These are phyloP conservation scores for Athene cunicularia DNA, from an alignment of 2,113 vertebrate genomes.

Conservation along the genomic window DNA sequence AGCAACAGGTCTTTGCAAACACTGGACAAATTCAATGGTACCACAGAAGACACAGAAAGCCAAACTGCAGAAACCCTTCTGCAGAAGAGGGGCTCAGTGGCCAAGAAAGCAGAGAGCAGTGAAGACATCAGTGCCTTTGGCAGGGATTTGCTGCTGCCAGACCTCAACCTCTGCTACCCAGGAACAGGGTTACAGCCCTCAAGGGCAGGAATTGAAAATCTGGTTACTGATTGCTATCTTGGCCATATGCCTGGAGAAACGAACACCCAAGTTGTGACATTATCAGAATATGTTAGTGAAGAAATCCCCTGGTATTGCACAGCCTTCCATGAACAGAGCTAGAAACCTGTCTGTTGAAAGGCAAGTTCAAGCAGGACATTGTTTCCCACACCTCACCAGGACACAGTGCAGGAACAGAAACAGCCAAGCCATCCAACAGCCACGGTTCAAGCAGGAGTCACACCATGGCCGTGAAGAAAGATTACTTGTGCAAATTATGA, in stretches of 20 bases:
- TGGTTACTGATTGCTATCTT: neutral
- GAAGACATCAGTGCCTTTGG: neutral
- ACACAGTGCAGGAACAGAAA: neutral
- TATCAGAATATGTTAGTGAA: accelerated
- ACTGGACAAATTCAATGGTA: neutral
- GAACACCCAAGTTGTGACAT: neutral
- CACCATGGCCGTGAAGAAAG: accelerated
- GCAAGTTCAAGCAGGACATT: neutral
- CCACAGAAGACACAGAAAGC: neutral
- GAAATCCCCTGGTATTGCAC: neutral
- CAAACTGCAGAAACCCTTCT: neutral
- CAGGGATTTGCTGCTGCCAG: neutral
- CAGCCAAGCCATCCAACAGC: neutral
- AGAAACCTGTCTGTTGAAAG: neutral
- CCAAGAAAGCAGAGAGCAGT: neutral
- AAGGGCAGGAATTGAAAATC: neutral
- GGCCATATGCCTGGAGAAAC: neutral
- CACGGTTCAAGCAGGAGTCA: neutral
- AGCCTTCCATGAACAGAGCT: neutral
- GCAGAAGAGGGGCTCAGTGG: neutral
- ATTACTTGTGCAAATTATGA: neutral
- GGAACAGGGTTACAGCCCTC: neutral
- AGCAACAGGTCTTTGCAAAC: neutral
- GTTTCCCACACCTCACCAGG: neutral
- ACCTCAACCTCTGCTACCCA: neutral